A percentile compares a stretch with the other conserved stretches of the same genome.
Evolutionary conservation across 2,113 vertebrate genomes (phyloP).

Genomic region (Gnathonemus echidnorhynchus): DNA sequence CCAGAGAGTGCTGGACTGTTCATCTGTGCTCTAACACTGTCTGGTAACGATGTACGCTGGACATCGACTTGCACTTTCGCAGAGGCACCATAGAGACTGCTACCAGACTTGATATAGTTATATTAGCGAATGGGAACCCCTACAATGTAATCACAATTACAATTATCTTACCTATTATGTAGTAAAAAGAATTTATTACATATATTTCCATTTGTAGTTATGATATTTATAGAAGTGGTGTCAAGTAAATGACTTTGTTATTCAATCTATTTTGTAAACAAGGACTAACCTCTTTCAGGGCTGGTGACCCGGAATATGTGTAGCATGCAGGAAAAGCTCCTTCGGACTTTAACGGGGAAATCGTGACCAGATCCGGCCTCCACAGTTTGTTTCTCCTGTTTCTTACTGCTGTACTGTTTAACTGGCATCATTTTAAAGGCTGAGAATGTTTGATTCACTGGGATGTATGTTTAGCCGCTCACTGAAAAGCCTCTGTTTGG

Average conservation of each 20-base stretch:
- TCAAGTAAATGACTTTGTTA: conserved; percentile 11
- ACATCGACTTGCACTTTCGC: conserved; percentile 36
- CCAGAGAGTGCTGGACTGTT: conserved; percentile 80
- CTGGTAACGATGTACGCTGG: conserved; percentile 91
- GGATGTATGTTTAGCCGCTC: neutral
- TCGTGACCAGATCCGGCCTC: neutral
- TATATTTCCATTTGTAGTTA: neutral
- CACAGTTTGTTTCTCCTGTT: neutral
- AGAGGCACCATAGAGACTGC: neutral
- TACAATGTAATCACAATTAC: neutral
- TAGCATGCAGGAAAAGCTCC: neutral
- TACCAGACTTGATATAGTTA: neutral
- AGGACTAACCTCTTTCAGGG: neutral
- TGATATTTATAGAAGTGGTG: neutral
- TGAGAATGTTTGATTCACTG: neutral
- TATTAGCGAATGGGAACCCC: neutral
- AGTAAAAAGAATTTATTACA: neutral
- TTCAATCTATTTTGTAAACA: conserved; percentile 17
- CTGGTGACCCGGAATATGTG: neutral
- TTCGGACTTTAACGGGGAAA: neutral
- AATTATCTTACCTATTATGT: neutral
- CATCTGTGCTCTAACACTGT: conserved; percentile 80
- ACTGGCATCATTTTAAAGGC: neutral
- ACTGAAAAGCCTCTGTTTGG: neutral
- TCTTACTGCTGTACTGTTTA: neutral